Percentiles rank a stretch among this genome's conserved stretches.
These are phyloP conservation scores for Mirza zaza DNA, from an alignment of 2,113 vertebrate genomes.

Conservation along the genomic window DNA sequence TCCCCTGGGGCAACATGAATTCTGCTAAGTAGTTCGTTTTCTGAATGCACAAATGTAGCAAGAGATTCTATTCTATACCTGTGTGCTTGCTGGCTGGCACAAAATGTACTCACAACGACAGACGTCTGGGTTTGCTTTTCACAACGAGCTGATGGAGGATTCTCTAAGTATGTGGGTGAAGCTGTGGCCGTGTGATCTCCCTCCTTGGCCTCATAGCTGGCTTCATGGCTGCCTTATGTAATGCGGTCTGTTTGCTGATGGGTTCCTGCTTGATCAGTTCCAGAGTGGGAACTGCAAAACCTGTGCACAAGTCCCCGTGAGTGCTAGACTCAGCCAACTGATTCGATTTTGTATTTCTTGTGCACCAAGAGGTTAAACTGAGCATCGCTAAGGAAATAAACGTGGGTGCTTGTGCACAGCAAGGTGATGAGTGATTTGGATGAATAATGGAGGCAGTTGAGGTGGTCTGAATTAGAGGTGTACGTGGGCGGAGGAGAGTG, in stretches of 20 bases:
- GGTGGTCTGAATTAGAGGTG: constrained; percentile 29
- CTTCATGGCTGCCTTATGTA: constrained; percentile 63
- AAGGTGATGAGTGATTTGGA: neutral
- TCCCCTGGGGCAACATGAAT: neutral
- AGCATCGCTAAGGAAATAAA: constrained; percentile 6
- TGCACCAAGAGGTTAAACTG: neutral
- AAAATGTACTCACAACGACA: neutral
- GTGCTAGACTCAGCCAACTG: constrained; percentile 8
- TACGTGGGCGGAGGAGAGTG: neutral
- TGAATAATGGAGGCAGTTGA: constrained; percentile 30
- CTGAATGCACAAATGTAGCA: neutral
- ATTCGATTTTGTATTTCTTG: neutral
- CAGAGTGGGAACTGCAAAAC: constrained; percentile 44
- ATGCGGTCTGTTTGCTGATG: constrained; percentile 32
- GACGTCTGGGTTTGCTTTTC: constrained; percentile 39
- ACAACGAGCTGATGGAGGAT: neutral
- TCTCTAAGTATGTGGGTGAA: constrained; percentile 52
- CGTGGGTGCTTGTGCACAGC: neutral
- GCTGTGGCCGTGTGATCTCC: neutral
- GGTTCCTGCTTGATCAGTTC: constrained; percentile 34
- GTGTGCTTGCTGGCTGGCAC: neutral
- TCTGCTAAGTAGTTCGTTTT: constrained; percentile 16
- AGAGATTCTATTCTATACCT: neutral
- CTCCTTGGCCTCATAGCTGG: neutral
- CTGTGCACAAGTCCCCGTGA: constrained; percentile 32